Evolutionary conservation across 2,797 vertebrate genomes (phyloP).

Genomic region (Mico argentatus): DNA sequence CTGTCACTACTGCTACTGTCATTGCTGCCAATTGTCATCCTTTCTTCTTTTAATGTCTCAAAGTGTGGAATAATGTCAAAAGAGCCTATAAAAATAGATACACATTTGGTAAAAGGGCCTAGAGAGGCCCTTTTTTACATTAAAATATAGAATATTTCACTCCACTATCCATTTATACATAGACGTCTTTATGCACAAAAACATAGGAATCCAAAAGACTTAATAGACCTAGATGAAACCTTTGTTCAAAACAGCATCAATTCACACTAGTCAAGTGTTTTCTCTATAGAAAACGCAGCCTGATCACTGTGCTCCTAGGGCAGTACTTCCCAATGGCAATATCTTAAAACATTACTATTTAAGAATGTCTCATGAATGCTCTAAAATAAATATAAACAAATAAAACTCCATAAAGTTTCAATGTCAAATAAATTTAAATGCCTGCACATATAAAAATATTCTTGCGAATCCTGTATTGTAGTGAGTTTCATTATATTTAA

Average conservation of each 20-base stretch:
- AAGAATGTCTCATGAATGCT: neutral
- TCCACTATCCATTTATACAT: neutral
- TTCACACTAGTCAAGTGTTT: neutral
- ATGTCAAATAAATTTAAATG: neutral
- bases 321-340: neutral
- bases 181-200: neutral
- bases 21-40: neutral
- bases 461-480: neutral
- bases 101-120: neutral
- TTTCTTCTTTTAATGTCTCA: neutral
- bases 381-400: neutral
- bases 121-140: neutral
- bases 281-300: neutral
- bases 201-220: neutral
- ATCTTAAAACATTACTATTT: neutral
- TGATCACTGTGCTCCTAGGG: neutral
- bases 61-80: neutral
- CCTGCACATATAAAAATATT: neutral
- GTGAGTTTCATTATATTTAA: neutral
- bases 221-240: fast-evolving
- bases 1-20: neutral
- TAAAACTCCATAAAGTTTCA: neutral
- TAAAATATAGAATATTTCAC: neutral
- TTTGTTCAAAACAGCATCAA: neutral
- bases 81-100: neutral